A percentile compares a stretch with the other conserved stretches of the same genome.
These are phyloP conservation scores for Drosophila leonis DNA, from an alignment of 2,888 invertebrate species.

Conservation along the genomic window DNA sequence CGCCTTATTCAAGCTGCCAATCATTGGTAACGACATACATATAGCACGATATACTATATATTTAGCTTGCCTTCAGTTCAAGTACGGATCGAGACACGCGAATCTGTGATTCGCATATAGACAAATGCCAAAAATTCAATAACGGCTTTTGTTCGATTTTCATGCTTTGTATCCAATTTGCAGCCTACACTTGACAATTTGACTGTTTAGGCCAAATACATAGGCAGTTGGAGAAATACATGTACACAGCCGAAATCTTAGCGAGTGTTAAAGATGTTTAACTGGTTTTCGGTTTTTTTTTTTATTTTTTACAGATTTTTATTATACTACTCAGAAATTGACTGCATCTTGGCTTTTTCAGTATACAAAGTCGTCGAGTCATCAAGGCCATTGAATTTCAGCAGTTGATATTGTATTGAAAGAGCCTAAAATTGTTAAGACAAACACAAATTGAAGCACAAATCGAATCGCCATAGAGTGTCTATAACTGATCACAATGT, in stretches of 20 bases:
- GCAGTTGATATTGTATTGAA: slow-evolving; percentile 34
- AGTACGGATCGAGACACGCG: slow-evolving; percentile 36
- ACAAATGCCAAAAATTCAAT: slow-evolving; percentile 57
- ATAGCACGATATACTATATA: background rate
- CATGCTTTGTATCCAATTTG: slow-evolving; percentile 31
- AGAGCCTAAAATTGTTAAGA: slow-evolving; percentile 44
- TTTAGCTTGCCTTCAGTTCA: slow-evolving; percentile 39
- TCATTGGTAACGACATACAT: background rate
- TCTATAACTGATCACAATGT: slow-evolving; percentile 17
- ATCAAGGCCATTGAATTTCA: slow-evolving; percentile 42
- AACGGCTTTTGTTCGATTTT: slow-evolving; percentile 45
- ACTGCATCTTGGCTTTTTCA: slow-evolving; percentile 15
- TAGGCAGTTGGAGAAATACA: slow-evolving; percentile 6
- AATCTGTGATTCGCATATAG: slow-evolving; percentile 13
- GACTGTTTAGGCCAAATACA: slow-evolving; percentile 47
- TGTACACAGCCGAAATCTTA: slow-evolving; percentile 5
- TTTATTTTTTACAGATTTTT: slow-evolving; percentile 40
- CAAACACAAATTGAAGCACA: slow-evolving; percentile 42
- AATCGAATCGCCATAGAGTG: slow-evolving; percentile 15
- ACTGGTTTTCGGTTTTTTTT: slow-evolving; percentile 62
- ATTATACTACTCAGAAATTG: slow-evolving; percentile 15
- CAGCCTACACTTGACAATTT: slow-evolving; percentile 61
- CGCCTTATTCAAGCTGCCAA: slow-evolving; percentile 25
- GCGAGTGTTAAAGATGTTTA: slow-evolving; percentile 56
- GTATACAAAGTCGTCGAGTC: slow-evolving; percentile 23